Base-by-base conservation (phyloP, 2,113 vertebrate genomes). In the Uropsilus gracilis region DNA sequence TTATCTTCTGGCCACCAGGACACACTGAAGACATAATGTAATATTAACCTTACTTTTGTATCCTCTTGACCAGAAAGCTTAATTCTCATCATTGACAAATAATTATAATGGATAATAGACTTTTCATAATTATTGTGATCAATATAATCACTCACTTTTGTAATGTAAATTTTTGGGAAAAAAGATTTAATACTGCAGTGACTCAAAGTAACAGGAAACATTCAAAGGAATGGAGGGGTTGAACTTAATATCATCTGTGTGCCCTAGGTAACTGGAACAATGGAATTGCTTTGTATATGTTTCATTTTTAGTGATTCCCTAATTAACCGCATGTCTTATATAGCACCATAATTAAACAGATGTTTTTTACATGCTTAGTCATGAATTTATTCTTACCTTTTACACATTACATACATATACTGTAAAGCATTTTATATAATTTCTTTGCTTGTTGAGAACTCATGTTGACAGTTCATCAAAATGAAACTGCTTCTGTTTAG, bases 301-400 rank as follows among this genome's bases (percentile, higher is more conserved):
- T 66, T 16, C 50, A 53, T 78, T 88, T 85, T 89, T n/a, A 69
- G 30, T 87, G 39, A 84, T 44, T 90, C 16, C 69, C 72, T 94
- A 91, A 93, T 61, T 87, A 66, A 61, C 53, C 94, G 84, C 16
- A 73, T 84, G 84, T 55, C 3, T 55, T 55, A 17, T 83, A 34
- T 48, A 81, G 53, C 34, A 76, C 55, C 42, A 80, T 37, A 82
- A 77, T 90, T 81, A 73, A 92, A 69, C 69, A 93, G 48, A 78
- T 96, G 55, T 72, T 91, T 89, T 44, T 50, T 76, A 37, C 77
- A 82, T 92, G 39, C 37, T 76, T 93, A 84, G 34, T 30, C 50
- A 73, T 86, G 82, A 68, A 87, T 89, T 91, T 73, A 87, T 86
- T 91, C 93, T 90, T 94, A 24, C 4, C 12, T 81, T 81, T 90